Evolutionary conservation across 2,888 invertebrate genomes (phyloP).

Genomic region (Philopedon plagiatum): DNA sequence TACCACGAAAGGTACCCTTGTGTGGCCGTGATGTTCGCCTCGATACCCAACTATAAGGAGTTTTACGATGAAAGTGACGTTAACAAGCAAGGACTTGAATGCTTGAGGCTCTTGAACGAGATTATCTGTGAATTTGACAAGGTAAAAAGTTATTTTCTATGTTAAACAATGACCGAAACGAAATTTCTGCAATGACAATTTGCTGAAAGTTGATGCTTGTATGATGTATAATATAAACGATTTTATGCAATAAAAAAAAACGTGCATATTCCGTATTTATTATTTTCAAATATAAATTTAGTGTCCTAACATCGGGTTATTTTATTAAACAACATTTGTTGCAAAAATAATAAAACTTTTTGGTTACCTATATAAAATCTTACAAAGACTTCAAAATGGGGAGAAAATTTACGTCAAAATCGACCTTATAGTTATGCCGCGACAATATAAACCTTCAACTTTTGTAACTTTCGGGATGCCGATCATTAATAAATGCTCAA

Average conservation of each 20-base stretch:
- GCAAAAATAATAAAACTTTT: background rate
- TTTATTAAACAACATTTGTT: background rate
- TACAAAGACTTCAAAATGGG: background rate
- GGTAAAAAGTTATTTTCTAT: slow-evolving; percentile 72
- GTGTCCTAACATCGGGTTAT: background rate
- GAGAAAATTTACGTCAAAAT: background rate
- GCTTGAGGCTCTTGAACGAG: slow-evolving; percentile 93
- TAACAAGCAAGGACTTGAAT: slow-evolving; percentile 96
- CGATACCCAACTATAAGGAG: slow-evolving; percentile 97
- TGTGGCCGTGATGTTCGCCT: slow-evolving; percentile 98
- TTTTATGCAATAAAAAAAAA: too few relatives aligned
- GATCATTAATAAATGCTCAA: background rate
- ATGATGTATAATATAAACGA: too few relatives aligned
- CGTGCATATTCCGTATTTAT: too few relatives aligned
- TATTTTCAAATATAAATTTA: too few relatives aligned
- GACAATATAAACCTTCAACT: background rate
- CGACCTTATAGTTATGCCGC: background rate
- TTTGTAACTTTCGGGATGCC: background rate
- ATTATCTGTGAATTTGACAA: slow-evolving; percentile 99
- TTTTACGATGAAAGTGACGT: slow-evolving; percentile 98
- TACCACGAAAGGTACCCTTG: slow-evolving; percentile 95
- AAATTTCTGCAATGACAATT: too few relatives aligned
- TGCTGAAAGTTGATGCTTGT: too few relatives aligned
- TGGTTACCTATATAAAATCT: too few relatives aligned
- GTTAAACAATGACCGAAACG: background rate